phyloP scores from a whole-genome alignment of 1,140 invertebrate species.

The Hypsibius dujardini region DNA sequence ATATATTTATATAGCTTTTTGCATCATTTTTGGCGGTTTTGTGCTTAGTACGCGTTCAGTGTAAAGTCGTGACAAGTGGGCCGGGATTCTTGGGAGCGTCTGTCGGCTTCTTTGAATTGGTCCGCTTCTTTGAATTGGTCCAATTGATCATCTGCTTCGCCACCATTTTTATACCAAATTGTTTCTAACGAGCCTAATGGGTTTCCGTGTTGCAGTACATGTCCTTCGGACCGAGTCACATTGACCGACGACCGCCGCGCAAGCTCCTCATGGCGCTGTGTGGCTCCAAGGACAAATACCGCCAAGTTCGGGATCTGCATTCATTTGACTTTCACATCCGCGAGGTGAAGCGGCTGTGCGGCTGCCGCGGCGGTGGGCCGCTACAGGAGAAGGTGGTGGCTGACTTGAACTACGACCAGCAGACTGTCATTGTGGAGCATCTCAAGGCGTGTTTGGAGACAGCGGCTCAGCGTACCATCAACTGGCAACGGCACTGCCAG shows the following conservation, averaged over 20 bases:
- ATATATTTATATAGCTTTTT: too few species aligned
- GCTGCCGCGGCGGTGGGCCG: slow-evolving; percentile 28
- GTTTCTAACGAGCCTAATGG: too few species aligned
- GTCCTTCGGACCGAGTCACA: slow-evolving; percentile 43
- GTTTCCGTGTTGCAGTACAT: too few species aligned
- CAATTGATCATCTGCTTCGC: too few species aligned
- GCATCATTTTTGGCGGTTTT: too few species aligned
- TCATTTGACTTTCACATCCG: slow-evolving; percentile 39
- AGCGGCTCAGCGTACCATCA: slow-evolving; percentile 66
- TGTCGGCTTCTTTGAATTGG: too few species aligned
- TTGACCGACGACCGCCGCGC: slow-evolving; percentile 48
- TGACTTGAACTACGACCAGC: slow-evolving; percentile 62
- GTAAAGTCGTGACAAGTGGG: too few species aligned
- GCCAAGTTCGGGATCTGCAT: slow-evolving; percentile 77
- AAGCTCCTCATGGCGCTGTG: slow-evolving; percentile 80
- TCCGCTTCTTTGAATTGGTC: too few species aligned
- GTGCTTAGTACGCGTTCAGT: too few species aligned
- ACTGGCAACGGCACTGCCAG: slow-evolving; percentile 82
- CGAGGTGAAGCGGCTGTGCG: slow-evolving; percentile 33
- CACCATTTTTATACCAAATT: too few species aligned
- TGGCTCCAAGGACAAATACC: slow-evolving; percentile 84
- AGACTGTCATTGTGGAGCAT: slow-evolving; percentile 82
- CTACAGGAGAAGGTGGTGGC: slow-evolving; percentile 24
- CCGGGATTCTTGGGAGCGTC: too few species aligned
- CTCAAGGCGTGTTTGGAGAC: slow-evolving; percentile 83